phyloP scores from a whole-genome alignment of 2,113 vertebrate species.

The Strix aluco region DNA sequence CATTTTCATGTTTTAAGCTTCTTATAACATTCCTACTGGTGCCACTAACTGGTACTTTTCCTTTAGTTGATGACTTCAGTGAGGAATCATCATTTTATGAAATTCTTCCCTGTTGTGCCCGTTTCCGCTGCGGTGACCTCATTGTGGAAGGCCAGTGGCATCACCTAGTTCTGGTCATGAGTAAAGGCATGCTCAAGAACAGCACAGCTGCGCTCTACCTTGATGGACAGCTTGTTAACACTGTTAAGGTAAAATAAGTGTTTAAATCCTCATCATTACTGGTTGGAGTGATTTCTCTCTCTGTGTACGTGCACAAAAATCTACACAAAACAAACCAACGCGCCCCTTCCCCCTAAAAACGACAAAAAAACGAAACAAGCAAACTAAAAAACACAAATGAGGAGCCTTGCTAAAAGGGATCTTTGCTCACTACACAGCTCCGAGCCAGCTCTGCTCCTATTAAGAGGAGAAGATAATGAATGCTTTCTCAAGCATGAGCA shows the following conservation, averaged over 20 bases:
- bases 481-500: background rate
- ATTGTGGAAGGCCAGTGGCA: slow-evolving; percentile 97
- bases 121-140: slow-evolving; percentile 94
- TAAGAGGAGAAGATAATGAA: background rate
- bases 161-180: slow-evolving; percentile 96
- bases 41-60: background rate
- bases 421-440: background rate
- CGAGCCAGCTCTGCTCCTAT: background rate
- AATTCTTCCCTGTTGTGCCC: slow-evolving; percentile 95
- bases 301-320: background rate
- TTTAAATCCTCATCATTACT: background rate
- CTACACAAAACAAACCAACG: background rate
- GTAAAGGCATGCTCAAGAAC: slow-evolving; percentile 98
- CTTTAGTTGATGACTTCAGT: slow-evolving; percentile 90
- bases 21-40: background rate
- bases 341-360: fast-evolving
- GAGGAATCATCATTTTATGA: slow-evolving; percentile 98
- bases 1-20: background rate
- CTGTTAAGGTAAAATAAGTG: slow-evolving; percentile 87
- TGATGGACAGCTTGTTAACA: slow-evolving; percentile 92
- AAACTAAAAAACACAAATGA: background rate
- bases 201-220: slow-evolving; percentile 94
- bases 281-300: background rate
- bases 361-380: background rate
- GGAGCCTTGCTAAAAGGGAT: background rate